Conservation (phyloP, 1,140 invertebrate species). For the Penaeus indicus region DNA sequence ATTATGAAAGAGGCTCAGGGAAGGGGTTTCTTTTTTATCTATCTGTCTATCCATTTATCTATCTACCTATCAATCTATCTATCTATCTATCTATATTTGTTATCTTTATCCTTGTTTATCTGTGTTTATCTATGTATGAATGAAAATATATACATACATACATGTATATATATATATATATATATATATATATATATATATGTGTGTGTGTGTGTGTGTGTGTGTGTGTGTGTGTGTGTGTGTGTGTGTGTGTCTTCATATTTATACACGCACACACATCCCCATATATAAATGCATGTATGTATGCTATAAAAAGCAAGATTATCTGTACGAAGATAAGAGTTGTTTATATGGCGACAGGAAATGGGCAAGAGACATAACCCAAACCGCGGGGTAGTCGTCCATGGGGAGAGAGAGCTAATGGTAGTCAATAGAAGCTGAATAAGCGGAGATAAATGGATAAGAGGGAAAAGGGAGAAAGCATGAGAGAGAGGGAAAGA, state of each 20-base stretch:
- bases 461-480: neutral
- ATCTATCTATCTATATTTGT: neutral
- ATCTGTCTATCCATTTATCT: neutral
- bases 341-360: too few species aligned
- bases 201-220: neutral
- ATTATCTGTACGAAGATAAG: too few species aligned
- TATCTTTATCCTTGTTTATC: neutral
- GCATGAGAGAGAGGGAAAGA: neutral
- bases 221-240: slow-evolving; percentile 17
- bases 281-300: too few species aligned
- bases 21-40: neutral
- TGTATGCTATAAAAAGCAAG: too few species aligned
- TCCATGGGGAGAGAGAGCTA: too few species aligned
- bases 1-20: neutral
- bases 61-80: neutral
- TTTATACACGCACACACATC: too few species aligned
- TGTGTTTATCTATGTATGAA: neutral
- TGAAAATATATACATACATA: neutral
- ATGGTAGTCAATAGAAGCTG: neutral
- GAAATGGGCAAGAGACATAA: too few species aligned
- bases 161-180: neutral
- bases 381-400: too few species aligned
- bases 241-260: neutral
- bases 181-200: neutral
- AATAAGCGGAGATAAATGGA: neutral